Evolutionary conservation across 37 sponge, comb jelly and placozoan genomes (phyloP).

Genomic region (Axinella damicornis): DNA sequence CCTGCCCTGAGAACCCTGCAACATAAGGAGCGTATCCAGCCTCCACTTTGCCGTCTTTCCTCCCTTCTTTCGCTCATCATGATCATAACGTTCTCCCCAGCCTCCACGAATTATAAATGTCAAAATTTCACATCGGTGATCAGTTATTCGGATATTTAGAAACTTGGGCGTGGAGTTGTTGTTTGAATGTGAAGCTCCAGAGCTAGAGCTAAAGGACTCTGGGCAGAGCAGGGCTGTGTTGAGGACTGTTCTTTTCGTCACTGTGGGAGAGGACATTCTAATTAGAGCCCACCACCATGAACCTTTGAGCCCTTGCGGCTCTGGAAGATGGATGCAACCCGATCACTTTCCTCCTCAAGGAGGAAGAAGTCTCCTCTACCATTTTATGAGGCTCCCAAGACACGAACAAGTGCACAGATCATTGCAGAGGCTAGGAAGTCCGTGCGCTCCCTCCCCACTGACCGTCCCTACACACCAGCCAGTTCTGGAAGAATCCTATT

Average conservation of each 20-base stretch:
- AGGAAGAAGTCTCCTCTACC: constrained; percentile 20
- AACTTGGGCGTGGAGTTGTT: too few relatives aligned
- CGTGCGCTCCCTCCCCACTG: constrained; percentile 52
- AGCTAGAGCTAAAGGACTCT: too few relatives aligned
- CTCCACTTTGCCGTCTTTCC: background rate
- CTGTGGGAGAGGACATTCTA: background rate
- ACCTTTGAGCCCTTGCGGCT: background rate
- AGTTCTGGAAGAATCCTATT: constrained; percentile 41
- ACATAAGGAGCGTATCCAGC: constrained; percentile 69
- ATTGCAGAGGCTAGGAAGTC: constrained; percentile 75
- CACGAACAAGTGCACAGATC: constrained; percentile 65
- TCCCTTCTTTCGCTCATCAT: constrained; percentile 34
- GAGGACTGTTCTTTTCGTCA: too few relatives aligned
- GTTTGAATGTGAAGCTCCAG: too few relatives aligned
- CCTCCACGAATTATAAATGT: too few relatives aligned
- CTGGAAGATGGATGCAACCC: constrained; percentile 37
- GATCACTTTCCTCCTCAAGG: constrained; percentile 40
- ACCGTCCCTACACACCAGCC: constrained; percentile 77
- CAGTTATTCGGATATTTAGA: too few relatives aligned
- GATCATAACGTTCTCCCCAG: too few relatives aligned
- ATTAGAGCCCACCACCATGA: constrained; percentile 12
- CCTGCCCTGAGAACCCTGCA: constrained; percentile 66
- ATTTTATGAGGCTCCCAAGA: constrained; percentile 35
- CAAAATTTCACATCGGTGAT: too few relatives aligned
- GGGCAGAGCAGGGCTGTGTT: too few relatives aligned